Conservation (phyloP, 1,140 invertebrate genomes). For the Drosophila nigromelanica region DNA sequence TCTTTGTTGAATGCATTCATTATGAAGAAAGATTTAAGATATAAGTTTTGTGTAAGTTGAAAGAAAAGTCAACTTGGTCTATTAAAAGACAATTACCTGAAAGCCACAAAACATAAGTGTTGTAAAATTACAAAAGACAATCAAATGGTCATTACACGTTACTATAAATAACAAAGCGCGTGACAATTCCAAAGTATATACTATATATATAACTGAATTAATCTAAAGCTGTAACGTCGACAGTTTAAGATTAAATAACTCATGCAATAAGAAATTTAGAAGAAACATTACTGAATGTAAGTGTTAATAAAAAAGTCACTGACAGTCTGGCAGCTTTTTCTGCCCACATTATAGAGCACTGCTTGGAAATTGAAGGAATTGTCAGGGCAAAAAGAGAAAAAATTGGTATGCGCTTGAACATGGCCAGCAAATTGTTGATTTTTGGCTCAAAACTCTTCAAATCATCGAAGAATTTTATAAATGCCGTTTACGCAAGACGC, state of each 20-base stretch:
- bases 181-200: too few relatives aligned
- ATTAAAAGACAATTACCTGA: conserved; percentile 17
- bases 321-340: background rate
- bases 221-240: too few relatives aligned
- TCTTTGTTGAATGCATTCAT: conserved; percentile 36
- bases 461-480: conserved; percentile 12
- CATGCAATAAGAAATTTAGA: too few relatives aligned
- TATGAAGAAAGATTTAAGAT: conserved; percentile 57
- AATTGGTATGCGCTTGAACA: conserved; percentile 17
- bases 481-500: conserved; percentile 8
- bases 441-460: conserved; percentile 37
- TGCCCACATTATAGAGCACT: conserved; percentile 20
- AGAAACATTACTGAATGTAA: too few relatives aligned
- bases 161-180: background rate
- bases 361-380: background rate
- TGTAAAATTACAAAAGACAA: background rate
- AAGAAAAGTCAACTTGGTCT: conserved; percentile 37
- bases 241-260: too few relatives aligned
- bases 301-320: background rate
- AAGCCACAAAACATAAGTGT: background rate
- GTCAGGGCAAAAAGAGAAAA: conserved; percentile 2
- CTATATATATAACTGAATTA: background rate
- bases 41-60: conserved; percentile 29
- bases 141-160: background rate
- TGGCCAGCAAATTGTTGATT: conserved; percentile 45